Conservation (phyloP, 2,888 invertebrate species). For the Chalcis sispes region DNA sequence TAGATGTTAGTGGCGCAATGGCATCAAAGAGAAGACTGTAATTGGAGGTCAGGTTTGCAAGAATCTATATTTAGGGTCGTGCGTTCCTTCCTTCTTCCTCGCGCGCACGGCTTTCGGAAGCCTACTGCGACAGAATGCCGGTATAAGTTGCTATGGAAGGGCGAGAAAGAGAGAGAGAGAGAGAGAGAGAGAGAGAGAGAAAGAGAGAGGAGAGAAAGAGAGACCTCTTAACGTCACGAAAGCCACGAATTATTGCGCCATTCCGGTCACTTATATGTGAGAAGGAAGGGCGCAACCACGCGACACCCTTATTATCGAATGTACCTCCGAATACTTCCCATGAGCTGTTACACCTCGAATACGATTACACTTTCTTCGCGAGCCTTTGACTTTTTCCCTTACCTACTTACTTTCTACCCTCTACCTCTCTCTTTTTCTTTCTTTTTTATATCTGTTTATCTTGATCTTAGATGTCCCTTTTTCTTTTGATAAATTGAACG, state of each 20-base stretch:
- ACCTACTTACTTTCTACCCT: neutral
- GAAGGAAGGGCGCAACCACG: slow-evolving; percentile 61
- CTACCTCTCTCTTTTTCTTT: neutral
- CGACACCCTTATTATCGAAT: slow-evolving; percentile 71
- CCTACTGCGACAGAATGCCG: too few relatives aligned
- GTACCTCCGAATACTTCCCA: slow-evolving; percentile 50
- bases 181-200: slow-evolving; percentile 60
- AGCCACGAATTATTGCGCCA: slow-evolving; percentile 74
- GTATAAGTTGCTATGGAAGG: too few relatives aligned
- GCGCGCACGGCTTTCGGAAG: slow-evolving; percentile 32
- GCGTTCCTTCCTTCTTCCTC: too few relatives aligned
- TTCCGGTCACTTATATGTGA: slow-evolving; percentile 73
- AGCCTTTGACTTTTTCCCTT: neutral
- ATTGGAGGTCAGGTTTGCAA: slow-evolving; percentile 71
- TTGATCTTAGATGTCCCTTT: too few relatives aligned
- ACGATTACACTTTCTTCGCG: too few relatives aligned
- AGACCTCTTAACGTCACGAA: slow-evolving; percentile 74
- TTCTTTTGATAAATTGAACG: too few relatives aligned
- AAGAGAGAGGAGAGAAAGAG: neutral
- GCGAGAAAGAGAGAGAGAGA: neutral
- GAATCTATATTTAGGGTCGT: slow-evolving; percentile 71
- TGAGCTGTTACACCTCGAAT: too few relatives aligned
- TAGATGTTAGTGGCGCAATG: slow-evolving; percentile 60
- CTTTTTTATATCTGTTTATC: too few relatives aligned
- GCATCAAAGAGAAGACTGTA: slow-evolving; percentile 72